A percentile compares a stretch with the other conserved stretches of the same genome.
Evolutionary conservation across 2,888 invertebrate species (phyloP).

Genomic region (Camptogramma bilineatum): DNA sequence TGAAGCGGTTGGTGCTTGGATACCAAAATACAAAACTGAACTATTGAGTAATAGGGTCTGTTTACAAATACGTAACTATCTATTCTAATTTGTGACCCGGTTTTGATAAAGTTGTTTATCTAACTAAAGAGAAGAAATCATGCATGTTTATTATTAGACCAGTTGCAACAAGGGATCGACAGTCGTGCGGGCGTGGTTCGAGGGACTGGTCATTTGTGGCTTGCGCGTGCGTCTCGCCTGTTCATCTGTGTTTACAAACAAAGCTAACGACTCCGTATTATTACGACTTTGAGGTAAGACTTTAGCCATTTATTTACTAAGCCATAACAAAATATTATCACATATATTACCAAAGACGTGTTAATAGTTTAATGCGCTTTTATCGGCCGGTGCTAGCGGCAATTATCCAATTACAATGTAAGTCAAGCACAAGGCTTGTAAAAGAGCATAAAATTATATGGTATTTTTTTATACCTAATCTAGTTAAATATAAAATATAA

Average conservation of each 20-base stretch:
- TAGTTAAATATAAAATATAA: too few species aligned
- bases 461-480: too few species aligned
- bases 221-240: conserved; percentile 24
- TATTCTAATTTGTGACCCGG: conserved; percentile 27
- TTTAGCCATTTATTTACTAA: background rate
- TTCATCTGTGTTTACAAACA: conserved; percentile 33
- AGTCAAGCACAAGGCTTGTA: background rate
- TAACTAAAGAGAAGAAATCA: conserved; percentile 30
- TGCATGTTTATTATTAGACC: conserved; percentile 39
- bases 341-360: background rate
- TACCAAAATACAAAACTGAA: background rate
- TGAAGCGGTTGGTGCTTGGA: background rate
- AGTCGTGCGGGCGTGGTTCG: conserved; percentile 38
- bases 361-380: background rate
- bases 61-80: conserved; percentile 1
- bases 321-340: background rate
- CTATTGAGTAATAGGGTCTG: background rate
- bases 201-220: conserved; percentile 16
- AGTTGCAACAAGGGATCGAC: conserved; percentile 25
- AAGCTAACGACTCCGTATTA: conserved; percentile 11
- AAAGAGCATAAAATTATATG: too few species aligned
- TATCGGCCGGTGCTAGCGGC: background rate
- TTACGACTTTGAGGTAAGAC: conserved; percentile 26
- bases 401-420: conserved; percentile 11
- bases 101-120: conserved; percentile 38